Evolutionary conservation across 2,113 vertebrate species (phyloP), one percentile per base, ranked within the genome.

Genomic region (Jaculus jaculus): DNA sequence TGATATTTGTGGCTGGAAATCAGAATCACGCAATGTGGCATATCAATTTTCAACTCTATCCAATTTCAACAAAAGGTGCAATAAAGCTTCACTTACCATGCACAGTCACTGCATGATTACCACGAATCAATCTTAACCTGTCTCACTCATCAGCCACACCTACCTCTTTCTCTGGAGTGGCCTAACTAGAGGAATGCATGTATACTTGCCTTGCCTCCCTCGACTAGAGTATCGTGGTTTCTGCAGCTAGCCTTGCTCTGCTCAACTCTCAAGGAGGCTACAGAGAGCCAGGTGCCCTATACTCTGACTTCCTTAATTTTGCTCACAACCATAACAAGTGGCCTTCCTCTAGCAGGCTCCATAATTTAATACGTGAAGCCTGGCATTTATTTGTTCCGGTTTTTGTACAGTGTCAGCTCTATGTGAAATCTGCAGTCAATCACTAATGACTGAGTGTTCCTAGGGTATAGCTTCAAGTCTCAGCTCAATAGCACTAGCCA

Each of bases 181-280:
- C 37, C 15, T 54, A 47, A 12, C 84, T 61, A 23, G 8, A 63
- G 61, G 77, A 47, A 47, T 47, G 61, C 28, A 15, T 3, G 15
- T 7, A 4, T 61, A 7, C 37, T n/a, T 42, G 13, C 30, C 32
- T 47, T 5, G 0, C 5, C 8, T 9, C n/a, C 1, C 8, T 17
- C 51, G 1, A 8, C 3, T 47, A 69, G 11, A 39, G 7, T 28
- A 30, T 30, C 15, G 28, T 12, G 37, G 13, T 2, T 2, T 63
- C 61, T 54, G 51, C 4, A 26, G 32, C 63, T 42, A 23, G n/a
- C 34, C 66, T 78, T 26, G 81, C 74, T 60, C 34, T 32, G 5
- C 26, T 15, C 7, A 16, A 65, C 24, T 75, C 23, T 37, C 47
- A 78, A 1, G 5, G 51, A 61, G 39, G 20, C 17, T 54, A 63